Base-by-base conservation (phyloP, 2,888 invertebrate genomes). In the Macrophya annulata region DNA sequence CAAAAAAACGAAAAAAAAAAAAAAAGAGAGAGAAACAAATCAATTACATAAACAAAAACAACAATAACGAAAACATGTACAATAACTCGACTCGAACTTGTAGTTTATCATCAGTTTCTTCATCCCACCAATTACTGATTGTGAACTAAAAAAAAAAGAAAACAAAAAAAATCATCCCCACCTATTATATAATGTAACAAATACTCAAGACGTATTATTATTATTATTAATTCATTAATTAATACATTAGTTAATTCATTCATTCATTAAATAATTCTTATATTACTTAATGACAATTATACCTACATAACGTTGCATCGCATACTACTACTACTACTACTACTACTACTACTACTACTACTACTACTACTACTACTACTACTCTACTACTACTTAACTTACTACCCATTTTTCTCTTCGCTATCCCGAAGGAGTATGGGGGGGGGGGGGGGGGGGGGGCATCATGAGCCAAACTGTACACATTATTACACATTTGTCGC, bases 201-300 rank as follows among this genome's bases (percentile, higher is more conserved):
- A 89, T 88, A 88, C 87, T 89, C 87, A 84, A 84, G 85, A 88
- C 86, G 89, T 88, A 87, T 86, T 87, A 87, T 87, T 87, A 89
- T 84, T 84, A 76, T 85, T 86, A 83, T 83, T 62, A 86, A 84
- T 84, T 84, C 81, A 68, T 85, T 72, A 62, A 59, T 45, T 43
- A 37, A 55, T 48, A 62, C 40, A 77, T 85, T 72, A n/a, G 37
- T 21, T 71, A 71, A 71, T 15, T 77, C 15, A 37, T 55, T 77
- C 25, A 55, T 51, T 77, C 51, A 55, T 77, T 59, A 25, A 79
- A 81, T 81, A 81, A 81, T 62, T 81, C 40, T 55, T 81, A 62
- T 62, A 81, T 81, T 81, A 62, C 40, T 43, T 62, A 81, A 21
- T 51, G 51, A 77, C 81, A 43, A 81, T 81, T 62, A 77, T 71